Percentiles rank a stretch among this genome's conserved stretches.
These are phyloP conservation scores for Drosophila mimica DNA, from an alignment of 2,888 invertebrate species.

Conservation along the genomic window DNA sequence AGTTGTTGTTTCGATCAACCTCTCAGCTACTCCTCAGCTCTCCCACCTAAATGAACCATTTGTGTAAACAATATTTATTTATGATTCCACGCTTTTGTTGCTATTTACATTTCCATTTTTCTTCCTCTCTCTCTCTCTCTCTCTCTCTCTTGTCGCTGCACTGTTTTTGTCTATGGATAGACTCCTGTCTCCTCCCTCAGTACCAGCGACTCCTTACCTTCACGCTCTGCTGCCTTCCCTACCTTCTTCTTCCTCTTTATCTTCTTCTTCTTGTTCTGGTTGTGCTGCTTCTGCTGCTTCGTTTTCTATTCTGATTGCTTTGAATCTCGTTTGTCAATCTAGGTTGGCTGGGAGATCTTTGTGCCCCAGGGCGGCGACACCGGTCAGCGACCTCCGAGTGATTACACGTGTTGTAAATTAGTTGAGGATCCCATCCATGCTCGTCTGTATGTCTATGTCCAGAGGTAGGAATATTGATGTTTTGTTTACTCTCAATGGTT, in stretches of 20 bases:
- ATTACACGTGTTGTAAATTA: constrained; percentile 79
- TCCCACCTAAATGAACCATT: constrained; percentile 66
- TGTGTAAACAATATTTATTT: constrained; percentile 79
- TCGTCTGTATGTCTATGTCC: background rate
- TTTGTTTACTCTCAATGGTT: constrained; percentile 55
- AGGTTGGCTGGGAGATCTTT: constrained; percentile 55
- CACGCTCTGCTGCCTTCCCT: constrained; percentile 65
- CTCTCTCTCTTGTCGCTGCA: background rate
- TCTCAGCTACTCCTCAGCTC: constrained; percentile 5
- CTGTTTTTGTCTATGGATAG: constrained; percentile 41
- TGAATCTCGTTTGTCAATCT: constrained; percentile 78
- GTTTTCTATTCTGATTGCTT: constrained; percentile 60
- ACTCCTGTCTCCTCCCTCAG: constrained; percentile 37
- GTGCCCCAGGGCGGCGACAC: constrained; percentile 46
- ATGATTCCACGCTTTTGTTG: constrained; percentile 45
- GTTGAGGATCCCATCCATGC: constrained; percentile 64
- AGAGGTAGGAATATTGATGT: constrained; percentile 56
- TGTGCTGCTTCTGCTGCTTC: constrained; percentile 15
- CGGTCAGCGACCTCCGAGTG: constrained; percentile 73
- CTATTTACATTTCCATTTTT: constrained; percentile 56
- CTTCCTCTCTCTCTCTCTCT: constrained; percentile 17
- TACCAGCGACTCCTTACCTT: constrained; percentile 67
- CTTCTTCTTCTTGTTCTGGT: constrained; percentile 25
- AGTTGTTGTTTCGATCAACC: constrained; percentile 45
- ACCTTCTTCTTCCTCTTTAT: constrained; percentile 19